Base-by-base conservation (phyloP, 2,797 vertebrate genomes). In the Clarias fuscus region DNA sequence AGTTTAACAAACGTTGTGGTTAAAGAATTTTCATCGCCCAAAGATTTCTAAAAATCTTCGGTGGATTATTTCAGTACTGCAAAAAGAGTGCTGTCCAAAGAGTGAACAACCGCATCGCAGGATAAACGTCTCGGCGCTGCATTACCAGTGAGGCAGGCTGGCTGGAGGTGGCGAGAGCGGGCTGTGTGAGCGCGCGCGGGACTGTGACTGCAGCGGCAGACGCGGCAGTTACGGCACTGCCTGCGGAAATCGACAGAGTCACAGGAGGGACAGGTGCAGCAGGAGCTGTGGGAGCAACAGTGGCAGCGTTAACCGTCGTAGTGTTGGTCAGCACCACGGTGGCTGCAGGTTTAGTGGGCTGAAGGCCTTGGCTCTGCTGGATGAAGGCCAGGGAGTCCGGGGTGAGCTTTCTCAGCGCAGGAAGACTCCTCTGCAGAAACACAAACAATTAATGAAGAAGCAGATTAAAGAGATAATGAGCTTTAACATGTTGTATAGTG, bases 311-410 rank as follows among this genome's bases (percentile, higher is more conserved):
- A 27, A 73, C 68, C 1, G 82, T 64, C 2, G 85, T 83, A 30
- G 88, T 18, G 67, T 82, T 83, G 61, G 88, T 86, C 33, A 97
- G 92, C 83, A 96, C 95, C 91, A 97, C 95, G 0, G 95, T 92
- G 0, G 95, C 93, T 5, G 78, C 83, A 82, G 86, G 83, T 78
- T 82, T 88, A 24, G 94, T 93, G 2, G 40, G 62, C 86, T 91
- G 94, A 83, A 97, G 95, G 89, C 97, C 95, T 91, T 98, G 97
- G 94, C 98, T 99, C 95, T 99, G 98, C 94, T 98, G 97, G 93
- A 99, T 99, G 93, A 99, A 99, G 94, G 97, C 96, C 70, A 96
- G 93, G 0, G 98, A 98, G 94, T 99, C 98, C 10, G 98, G 98
- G 82, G 98, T 99, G 92, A 99, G 94, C 93, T 99, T 97, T 94